These are phyloP conservation scores for Magallana angulata DNA, from an alignment of 1,140 invertebrate genomes.

Conservation along the genomic window DNA sequence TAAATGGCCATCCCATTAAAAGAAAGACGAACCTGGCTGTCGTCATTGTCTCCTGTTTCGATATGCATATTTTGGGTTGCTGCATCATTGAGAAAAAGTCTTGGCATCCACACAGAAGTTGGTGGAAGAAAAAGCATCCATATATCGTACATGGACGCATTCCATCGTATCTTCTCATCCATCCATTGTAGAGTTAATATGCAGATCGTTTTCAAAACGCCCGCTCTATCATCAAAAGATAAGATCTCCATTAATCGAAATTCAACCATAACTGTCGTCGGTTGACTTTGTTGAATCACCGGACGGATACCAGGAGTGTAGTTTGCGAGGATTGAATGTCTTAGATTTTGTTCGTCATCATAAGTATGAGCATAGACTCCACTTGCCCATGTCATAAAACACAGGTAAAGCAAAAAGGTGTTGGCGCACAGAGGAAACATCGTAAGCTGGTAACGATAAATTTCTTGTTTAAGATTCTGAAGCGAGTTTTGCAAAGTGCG, in stretches of 20 bases:
- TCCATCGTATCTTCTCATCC: conserved; percentile 5
- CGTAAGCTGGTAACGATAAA: too few relatives aligned
- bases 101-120: conserved; percentile 12
- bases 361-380: too few relatives aligned
- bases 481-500: too few relatives aligned
- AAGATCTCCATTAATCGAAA: neutral
- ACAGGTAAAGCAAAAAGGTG: too few relatives aligned
- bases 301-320: neutral
- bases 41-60: neutral
- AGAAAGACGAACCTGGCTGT: neutral
- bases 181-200: neutral
- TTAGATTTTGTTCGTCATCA: too few relatives aligned
- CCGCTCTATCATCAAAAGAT: conserved; percentile 33
- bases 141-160: neutral
- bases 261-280: neutral
- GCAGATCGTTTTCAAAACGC: neutral
- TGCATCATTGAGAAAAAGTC: neutral
- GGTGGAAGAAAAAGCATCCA: neutral
- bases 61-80: neutral
- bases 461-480: too few relatives aligned
- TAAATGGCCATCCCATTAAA: neutral
- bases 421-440: too few relatives aligned
- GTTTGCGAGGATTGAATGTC: neutral
- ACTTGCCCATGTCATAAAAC: too few relatives aligned
- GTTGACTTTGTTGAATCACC: neutral